A percentile compares a stretch with the other conserved stretches of the same genome.
phyloP scores from a whole-genome alignment of 2,113 vertebrate genomes.

The Oophaga pumilio region DNA sequence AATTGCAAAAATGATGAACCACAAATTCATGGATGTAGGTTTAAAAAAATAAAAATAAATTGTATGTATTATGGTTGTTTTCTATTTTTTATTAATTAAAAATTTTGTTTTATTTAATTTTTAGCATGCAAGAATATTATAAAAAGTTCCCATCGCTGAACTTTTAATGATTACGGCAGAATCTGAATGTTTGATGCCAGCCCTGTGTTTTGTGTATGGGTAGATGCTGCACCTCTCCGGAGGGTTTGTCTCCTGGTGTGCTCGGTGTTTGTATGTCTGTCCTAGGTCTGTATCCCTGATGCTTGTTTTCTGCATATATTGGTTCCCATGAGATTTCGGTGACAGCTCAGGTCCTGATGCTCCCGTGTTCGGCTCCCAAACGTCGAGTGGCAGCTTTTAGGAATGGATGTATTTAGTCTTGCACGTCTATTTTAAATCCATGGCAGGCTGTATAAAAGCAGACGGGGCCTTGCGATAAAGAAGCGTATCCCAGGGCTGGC shows the following conservation, averaged over 20 bases:
- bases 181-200: not conserved
- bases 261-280: slow-evolving; percentile 3
- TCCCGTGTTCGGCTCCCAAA: slow-evolving; percentile 18
- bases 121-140: too few relatives aligned
- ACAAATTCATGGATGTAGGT: too few relatives aligned
- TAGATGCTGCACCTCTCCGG: not conserved
- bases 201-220: not conserved
- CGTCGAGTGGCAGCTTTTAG: slow-evolving; percentile 12
- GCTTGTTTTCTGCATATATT: not conserved
- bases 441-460: slow-evolving; percentile 30
- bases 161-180: not conserved
- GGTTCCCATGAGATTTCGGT: slow-evolving; percentile 29
- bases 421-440: slow-evolving; percentile 43
- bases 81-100: too few relatives aligned
- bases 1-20: too few relatives aligned
- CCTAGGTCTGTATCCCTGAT: not conserved
- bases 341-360: slow-evolving; percentile 34
- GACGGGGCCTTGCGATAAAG: slow-evolving; percentile 44
- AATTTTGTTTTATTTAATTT: too few relatives aligned
- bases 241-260: not conserved
- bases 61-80: too few relatives aligned
- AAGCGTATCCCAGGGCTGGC: slow-evolving; percentile 24
- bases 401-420: slow-evolving; percentile 28
- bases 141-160: not conserved
- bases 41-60: too few relatives aligned